Evolutionary conservation across 2,888 invertebrate species (phyloP), one percentile per base, ranked within the genome.

Genomic region (Habroteleia sp.): DNA sequence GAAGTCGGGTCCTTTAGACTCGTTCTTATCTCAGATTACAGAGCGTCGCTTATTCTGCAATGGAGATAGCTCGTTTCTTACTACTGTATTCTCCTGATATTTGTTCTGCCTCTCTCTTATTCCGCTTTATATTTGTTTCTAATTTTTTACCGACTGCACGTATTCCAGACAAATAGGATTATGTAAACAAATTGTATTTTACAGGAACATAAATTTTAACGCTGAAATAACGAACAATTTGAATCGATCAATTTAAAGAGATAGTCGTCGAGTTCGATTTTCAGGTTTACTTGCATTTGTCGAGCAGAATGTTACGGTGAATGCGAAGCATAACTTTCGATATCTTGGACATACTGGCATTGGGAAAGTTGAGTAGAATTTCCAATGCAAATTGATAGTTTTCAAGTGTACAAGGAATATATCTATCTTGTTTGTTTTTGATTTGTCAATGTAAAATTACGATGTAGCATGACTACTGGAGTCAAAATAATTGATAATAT

Each of bases 1-100:
- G 11, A 48, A 58, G 50, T 50, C 68, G 25, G 23, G 41, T 58
- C 29, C 48, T 35, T 50, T 50, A 60, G 60, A 60, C 42, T 58
- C 42, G 2, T 25, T 58, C 50, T 58, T 52, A 69, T 60, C 50
- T 69, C 23, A 60, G 50, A 69, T 69, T 69, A 69, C 50, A 35
- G 31, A 69, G 44, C 68, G 50, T 42, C 3, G n/a, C 35, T 69
- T 69, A 60, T 69, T 41, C 60, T 11, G 23, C 25, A 44, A 37
- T 23, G 14, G 50, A 69, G 58, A 60, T 60, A 50, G 20, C 31
- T 29, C 41, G 10, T 11, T 35, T 44, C 29, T 58, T 13, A 42
- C 25, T 46, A 60, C 25, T 42, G 35, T 44, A 25, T 58, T 50
- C 41, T 27, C 16, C 16, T 16, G 42, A 41, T 69, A 50, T 42